A percentile compares a stretch with the other conserved stretches of the same genome.
Conservation (phyloP, 2,888 invertebrate genomes). For the Oscheius sp. region DNA sequence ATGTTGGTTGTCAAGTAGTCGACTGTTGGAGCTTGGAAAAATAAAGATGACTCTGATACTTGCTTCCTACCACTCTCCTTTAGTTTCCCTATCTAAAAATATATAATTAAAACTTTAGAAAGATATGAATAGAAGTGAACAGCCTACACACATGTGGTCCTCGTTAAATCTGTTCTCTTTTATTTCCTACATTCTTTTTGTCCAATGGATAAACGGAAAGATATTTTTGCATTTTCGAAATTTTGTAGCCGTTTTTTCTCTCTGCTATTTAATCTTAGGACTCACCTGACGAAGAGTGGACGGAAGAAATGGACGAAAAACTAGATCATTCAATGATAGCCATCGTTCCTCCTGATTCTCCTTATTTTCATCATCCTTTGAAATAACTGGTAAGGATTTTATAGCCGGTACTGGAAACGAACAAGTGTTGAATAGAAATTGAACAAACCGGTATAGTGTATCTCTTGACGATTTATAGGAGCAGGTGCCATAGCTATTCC, state of each 20-base stretch:
- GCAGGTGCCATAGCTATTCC: conserved; percentile 10
- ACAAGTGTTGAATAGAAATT: too few relatives aligned
- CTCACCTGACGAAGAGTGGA: conserved; percentile 10
- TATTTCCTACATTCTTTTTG: too few relatives aligned
- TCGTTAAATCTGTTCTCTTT: too few relatives aligned
- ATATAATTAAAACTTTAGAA: background rate
- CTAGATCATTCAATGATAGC: conserved; percentile 8
- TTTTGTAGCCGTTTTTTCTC: background rate
- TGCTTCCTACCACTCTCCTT: conserved; percentile 13
- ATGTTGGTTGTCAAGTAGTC: conserved; percentile 62
- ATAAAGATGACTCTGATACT: conserved; percentile 6
- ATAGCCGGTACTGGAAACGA: conserved; percentile 23
- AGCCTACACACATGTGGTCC: too few relatives aligned
- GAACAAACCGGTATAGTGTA: conserved; percentile 21
- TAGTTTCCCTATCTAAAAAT: conserved; percentile 15
- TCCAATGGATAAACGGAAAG: too few relatives aligned
- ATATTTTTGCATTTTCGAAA: too few relatives aligned
- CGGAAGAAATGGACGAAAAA: background rate
- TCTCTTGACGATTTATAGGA: conserved; percentile 11
- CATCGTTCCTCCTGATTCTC: background rate
- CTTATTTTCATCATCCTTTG: conserved; percentile 18
- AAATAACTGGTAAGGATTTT: background rate
- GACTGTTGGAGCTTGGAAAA: conserved; percentile 51
- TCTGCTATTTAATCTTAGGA: background rate
- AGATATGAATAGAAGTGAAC: background rate